Percentiles rank a stretch among this genome's conserved stretches.
phyloP scores from a whole-genome alignment of 2,113 vertebrate genomes.

The Dermatemys mawii region DNA sequence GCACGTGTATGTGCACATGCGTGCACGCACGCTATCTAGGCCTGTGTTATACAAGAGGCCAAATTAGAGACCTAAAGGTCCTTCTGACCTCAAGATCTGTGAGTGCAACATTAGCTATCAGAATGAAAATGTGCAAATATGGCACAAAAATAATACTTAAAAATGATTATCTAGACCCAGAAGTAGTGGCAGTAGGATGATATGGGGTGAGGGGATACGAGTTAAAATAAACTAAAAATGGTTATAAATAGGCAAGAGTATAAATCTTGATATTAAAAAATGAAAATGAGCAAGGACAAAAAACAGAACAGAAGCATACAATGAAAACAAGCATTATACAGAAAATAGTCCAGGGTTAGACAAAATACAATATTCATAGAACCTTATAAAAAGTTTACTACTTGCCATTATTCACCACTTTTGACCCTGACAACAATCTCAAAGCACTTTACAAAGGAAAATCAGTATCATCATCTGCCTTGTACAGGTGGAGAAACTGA shows the following conservation, averaged over 20 bases:
- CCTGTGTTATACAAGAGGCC: not conserved
- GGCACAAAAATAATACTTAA: not conserved
- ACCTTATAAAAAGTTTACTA: not conserved
- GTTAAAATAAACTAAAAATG: not conserved
- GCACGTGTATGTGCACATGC: accelerated
- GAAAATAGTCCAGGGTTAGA: not conserved
- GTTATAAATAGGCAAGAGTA: not conserved
- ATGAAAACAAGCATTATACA: not conserved
- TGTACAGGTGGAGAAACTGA: not conserved
- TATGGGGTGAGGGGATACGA: not conserved
- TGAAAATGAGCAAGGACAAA: not conserved
- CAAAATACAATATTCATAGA: not conserved
- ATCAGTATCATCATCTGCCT: not conserved
- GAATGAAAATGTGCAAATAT: not conserved
- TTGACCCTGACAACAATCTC: not conserved
- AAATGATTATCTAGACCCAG: not conserved
- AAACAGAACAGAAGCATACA: not conserved
- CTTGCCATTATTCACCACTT: not conserved
- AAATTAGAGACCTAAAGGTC: not conserved
- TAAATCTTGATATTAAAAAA: not conserved
- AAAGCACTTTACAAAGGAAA: not conserved
- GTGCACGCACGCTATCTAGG: not conserved
- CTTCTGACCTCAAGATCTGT: not conserved
- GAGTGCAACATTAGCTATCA: not conserved
- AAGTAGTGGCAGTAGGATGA: not conserved